phyloP scores from a whole-genome alignment of 2,888 invertebrate species.

The Rhagonycha fulva region DNA sequence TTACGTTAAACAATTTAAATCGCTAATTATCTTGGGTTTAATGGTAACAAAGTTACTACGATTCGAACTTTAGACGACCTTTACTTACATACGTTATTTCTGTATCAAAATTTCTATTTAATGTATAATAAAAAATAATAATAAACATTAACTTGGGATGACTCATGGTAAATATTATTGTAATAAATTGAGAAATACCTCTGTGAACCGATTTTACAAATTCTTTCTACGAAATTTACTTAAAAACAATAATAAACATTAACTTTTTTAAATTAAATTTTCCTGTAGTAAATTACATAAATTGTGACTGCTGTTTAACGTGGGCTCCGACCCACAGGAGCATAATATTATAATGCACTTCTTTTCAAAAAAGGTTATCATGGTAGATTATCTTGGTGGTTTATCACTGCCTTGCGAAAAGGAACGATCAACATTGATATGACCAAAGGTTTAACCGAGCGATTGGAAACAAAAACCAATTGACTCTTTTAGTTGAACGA shows the following conservation, averaged over 20 bases:
- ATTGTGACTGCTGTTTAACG: too few relatives aligned
- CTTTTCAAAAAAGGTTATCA: too few relatives aligned
- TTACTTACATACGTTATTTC: neutral
- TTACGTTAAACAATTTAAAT: neutral
- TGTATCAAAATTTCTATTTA: neutral
- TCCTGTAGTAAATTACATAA: neutral
- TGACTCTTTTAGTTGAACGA: too few relatives aligned
- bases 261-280: neutral
- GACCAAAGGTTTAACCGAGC: too few relatives aligned
- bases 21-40: neutral
- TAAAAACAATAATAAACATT: neutral
- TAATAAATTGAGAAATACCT: neutral
- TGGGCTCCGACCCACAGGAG: too few relatives aligned
- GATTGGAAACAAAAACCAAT: too few relatives aligned
- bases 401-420: too few relatives aligned
- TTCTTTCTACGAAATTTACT: neutral
- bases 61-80: neutral
- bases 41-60: neutral
- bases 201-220: neutral
- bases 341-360: too few relatives aligned
- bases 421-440: too few relatives aligned
- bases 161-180: neutral
- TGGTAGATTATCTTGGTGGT: too few relatives aligned
- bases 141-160: neutral
- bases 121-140: neutral